A percentile compares a stretch with the other conserved stretches of the same genome.
Conservation (phyloP, 2,797 vertebrate genomes). For the Pipistrellus pipistrellus region DNA sequence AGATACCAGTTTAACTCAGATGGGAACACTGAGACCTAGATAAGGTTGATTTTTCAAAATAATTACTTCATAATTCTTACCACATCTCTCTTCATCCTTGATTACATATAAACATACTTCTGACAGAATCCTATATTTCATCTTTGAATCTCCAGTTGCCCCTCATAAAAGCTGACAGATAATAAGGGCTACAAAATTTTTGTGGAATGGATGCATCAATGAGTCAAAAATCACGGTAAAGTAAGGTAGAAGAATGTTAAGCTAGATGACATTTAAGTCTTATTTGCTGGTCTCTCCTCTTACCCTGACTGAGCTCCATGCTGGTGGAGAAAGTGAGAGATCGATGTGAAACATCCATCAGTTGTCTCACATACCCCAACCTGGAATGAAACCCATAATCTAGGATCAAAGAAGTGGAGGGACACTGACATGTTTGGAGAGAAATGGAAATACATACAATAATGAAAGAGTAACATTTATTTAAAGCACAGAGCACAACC, state of each 20-base stretch:
- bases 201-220: neutral
- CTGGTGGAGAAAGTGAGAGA: too few species aligned
- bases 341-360: too few species aligned
- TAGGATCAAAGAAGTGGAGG: conserved; percentile 43
- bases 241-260: neutral
- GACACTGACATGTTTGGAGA: neutral
- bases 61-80: neutral
- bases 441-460: neutral
- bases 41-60: neutral
- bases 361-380: too few species aligned
- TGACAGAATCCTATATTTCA: neutral
- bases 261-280: neutral
- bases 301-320: too few species aligned
- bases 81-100: neutral
- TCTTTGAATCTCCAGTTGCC: neutral
- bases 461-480: neutral
- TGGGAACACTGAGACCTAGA: neutral
- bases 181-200: neutral
- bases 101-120: neutral
- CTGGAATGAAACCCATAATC: neutral
- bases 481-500: neutral
- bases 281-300: too few species aligned
- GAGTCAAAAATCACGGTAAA: neutral
- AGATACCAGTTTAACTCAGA: neutral
- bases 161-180: neutral